Evolutionary conservation across 2,113 vertebrate species (phyloP).

Genomic region (Rhinolophus ferrumequinum): DNA sequence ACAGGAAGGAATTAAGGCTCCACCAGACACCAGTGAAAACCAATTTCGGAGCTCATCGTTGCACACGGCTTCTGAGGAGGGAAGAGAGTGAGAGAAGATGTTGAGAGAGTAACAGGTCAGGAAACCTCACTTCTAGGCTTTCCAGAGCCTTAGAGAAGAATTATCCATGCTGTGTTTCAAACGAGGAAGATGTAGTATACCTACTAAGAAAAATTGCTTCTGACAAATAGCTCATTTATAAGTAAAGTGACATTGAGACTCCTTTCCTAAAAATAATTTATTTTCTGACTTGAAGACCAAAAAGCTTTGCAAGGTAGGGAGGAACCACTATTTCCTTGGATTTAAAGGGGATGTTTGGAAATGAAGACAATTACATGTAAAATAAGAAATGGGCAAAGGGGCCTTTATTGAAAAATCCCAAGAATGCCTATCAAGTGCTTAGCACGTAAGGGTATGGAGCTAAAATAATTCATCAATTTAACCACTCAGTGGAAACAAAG

Average conservation of each 20-base stretch:
- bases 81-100: neutral
- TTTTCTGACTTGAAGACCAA: neutral
- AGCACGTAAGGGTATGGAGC: neutral
- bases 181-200: neutral
- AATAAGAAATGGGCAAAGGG: neutral
- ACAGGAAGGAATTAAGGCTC: constrained; percentile 79
- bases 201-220: neutral
- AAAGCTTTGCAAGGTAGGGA: neutral
- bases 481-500: neutral
- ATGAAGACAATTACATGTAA: neutral
- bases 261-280: constrained; percentile 12
- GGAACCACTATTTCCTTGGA: neutral
- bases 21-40: constrained; percentile 58
- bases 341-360: neutral
- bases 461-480: neutral
- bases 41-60: neutral
- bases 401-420: neutral
- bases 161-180: neutral
- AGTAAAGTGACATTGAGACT: constrained; percentile 36
- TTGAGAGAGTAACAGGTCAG: neutral
- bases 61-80: constrained; percentile 5
- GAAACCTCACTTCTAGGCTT: neutral
- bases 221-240: constrained; percentile 68
- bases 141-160: neutral
- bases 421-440: neutral